Evolutionary conservation across 2,113 vertebrate genomes (phyloP).

Genomic region (Pterocles burchelli): DNA sequence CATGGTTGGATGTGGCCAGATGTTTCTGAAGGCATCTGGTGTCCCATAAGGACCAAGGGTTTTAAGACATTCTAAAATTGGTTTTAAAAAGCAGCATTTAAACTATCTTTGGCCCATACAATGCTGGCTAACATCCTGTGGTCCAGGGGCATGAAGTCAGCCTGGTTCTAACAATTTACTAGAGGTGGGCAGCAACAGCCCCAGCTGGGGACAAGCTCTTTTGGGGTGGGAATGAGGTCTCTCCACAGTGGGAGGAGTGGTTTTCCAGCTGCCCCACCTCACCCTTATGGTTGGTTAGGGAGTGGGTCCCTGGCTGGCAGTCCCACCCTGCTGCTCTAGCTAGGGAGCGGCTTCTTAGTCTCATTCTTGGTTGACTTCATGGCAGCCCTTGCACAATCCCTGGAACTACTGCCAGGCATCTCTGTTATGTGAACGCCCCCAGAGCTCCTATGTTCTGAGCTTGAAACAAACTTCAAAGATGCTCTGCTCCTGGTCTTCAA

Average conservation of each 20-base stretch:
- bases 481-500: background rate
- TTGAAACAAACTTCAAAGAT: conserved; percentile 34
- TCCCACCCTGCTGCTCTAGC: background rate
- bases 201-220: background rate
- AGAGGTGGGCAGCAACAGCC: background rate
- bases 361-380: background rate
- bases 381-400: conserved; percentile 25
- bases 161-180: background rate
- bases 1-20: background rate
- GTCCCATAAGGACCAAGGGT: background rate
- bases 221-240: background rate
- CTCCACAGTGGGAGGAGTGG: background rate
- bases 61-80: background rate
- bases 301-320: background rate
- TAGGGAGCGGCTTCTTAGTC: background rate
- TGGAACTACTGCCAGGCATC: conserved; percentile 10
- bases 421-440: background rate
- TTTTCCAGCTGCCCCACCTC: background rate
- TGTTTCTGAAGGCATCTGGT: background rate
- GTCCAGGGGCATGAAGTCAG: background rate
- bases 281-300: background rate
- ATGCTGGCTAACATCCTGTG: background rate
- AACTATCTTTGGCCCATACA: background rate
- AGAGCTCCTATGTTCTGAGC: background rate
- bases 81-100: background rate